Evolutionary conservation across 2,888 invertebrate genomes (phyloP).

Genomic region (Drosophila tanythrix): DNA sequence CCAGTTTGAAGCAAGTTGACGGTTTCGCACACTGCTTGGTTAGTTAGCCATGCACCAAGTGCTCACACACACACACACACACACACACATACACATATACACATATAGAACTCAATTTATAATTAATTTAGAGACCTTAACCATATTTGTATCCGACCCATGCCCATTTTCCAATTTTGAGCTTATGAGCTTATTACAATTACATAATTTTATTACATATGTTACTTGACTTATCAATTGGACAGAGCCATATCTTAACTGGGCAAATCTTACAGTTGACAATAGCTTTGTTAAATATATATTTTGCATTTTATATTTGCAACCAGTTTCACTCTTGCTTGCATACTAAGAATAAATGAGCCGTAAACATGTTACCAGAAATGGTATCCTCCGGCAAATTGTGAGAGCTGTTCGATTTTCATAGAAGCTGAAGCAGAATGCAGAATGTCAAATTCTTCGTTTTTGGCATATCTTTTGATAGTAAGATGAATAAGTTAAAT

Average conservation of each 20-base stretch:
- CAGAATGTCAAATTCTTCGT: too few species aligned
- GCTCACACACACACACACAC: constrained; percentile 13
- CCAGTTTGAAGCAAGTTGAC: constrained; percentile 69
- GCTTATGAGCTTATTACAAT: constrained; percentile 18
- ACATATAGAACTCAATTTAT: constrained; percentile 60
- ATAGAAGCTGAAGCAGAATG: background rate
- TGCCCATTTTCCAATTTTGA: background rate
- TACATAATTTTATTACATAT: constrained; percentile 21
- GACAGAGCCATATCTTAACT: background rate
- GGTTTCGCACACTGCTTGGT: constrained; percentile 32
- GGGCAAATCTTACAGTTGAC: background rate
- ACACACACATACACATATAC: background rate
- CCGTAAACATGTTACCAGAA: background rate
- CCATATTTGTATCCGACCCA: background rate
- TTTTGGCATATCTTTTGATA: background rate
- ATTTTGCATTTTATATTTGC: background rate
- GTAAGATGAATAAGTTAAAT: background rate
- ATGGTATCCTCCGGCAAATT: background rate
- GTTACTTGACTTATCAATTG: constrained; percentile 8
- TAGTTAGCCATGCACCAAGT: constrained; percentile 34
- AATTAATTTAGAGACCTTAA: constrained; percentile 57
- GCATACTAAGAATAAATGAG: background rate
- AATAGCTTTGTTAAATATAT: background rate
- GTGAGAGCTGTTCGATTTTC: background rate
- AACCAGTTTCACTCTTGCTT: background rate